phyloP scores from a whole-genome alignment of 2,113 vertebrate genomes.

The Patagioenas fasciata region DNA sequence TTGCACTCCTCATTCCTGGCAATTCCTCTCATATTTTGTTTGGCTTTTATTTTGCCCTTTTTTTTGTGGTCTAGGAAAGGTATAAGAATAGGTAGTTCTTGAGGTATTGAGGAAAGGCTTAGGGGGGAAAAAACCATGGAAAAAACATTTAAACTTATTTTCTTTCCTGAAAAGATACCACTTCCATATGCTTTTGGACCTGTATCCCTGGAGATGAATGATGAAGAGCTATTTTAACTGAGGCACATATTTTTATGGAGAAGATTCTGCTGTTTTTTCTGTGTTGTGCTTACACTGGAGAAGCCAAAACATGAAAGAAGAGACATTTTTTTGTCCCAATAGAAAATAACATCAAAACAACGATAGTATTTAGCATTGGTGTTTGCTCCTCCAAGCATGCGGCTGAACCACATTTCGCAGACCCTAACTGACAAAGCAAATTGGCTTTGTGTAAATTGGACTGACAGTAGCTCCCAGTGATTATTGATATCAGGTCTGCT shows the following conservation, averaged over 20 bases:
- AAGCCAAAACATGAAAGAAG: constrained; percentile 24
- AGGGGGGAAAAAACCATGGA: neutral
- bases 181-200: neutral
- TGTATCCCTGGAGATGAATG: constrained; percentile 41
- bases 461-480: constrained; percentile 26
- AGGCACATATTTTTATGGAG: constrained; percentile 30
- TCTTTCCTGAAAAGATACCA: neutral
- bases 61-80: constrained; percentile 1
- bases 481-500: neutral
- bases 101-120: constrained; percentile 32
- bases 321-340: neutral
- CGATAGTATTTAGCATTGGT: neutral
- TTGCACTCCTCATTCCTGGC: constrained; percentile 73
- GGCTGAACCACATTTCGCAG: neutral
- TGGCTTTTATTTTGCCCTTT: constrained; percentile 59
- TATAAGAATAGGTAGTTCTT: constrained; percentile 44
- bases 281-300: neutral
- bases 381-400: neutral
- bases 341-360: constrained; percentile 29
- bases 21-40: constrained; percentile 68
- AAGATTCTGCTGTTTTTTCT: constrained; percentile 19
- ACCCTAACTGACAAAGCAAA: constrained; percentile 8
- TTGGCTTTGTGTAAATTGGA: neutral
- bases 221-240: constrained; percentile 42
- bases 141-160: constrained; percentile 31